Evolutionary conservation across 1,140 invertebrate genomes (phyloP).

Genomic region (Pseudomyrmex concolor): DNA sequence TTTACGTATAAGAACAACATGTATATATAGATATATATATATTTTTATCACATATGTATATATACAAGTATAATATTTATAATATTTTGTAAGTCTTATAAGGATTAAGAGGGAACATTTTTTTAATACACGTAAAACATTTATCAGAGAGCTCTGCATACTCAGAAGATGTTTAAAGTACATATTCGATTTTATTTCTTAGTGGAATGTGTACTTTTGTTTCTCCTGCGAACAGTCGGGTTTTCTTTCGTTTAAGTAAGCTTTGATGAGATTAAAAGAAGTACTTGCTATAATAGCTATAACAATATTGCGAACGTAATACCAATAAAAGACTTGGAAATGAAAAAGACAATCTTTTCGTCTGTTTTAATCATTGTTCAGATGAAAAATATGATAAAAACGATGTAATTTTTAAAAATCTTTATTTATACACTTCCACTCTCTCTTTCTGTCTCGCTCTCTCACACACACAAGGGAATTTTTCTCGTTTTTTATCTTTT

Average conservation of each 20-base stretch:
- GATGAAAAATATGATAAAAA: conserved; percentile 69
- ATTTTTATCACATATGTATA: conserved; percentile 76
- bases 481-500: conserved; percentile 67
- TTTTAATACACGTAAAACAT: conserved; percentile 76
- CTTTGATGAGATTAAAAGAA: conserved; percentile 45
- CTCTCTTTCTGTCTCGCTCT: background rate
- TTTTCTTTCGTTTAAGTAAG: conserved; percentile 34
- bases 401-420: conserved; percentile 69
- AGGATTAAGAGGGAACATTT: conserved; percentile 77
- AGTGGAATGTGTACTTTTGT: conserved; percentile 64
- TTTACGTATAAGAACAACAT: conserved; percentile 73
- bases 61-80: conserved; percentile 77
- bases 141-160: conserved; percentile 71
- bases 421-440: conserved; percentile 60
- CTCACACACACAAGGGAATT: conserved; percentile 59
- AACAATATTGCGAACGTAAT: conserved; percentile 68
- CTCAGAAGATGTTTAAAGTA: conserved; percentile 71
- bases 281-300: conserved; percentile 60
- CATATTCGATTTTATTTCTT: conserved; percentile 68
- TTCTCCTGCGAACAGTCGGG: conserved; percentile 48
- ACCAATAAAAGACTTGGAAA: conserved; percentile 55
- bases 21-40: conserved; percentile 73
- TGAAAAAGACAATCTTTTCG: conserved; percentile 68
- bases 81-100: conserved; percentile 76
- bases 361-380: conserved; percentile 54